A percentile compares a stretch with the other conserved stretches of the same genome.
These are phyloP conservation scores for Pseudocheirus occidentalis DNA, from an alignment of 2,797 vertebrate species.

Conservation along the genomic window DNA sequence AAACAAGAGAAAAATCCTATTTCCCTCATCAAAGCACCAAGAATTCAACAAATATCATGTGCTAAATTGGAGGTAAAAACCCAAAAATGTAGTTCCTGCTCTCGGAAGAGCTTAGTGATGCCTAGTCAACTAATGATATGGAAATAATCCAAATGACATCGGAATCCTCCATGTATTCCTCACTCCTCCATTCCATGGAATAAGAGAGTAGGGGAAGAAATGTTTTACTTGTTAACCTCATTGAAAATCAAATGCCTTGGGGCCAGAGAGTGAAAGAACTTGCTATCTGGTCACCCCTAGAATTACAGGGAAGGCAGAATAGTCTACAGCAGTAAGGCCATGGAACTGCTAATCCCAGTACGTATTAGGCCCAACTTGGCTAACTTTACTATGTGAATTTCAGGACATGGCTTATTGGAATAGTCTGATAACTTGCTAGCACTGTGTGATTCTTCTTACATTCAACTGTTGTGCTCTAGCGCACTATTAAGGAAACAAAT, in stretches of 20 bases:
- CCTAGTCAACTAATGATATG: neutral
- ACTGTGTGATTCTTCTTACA: neutral
- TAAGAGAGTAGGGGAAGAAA: neutral
- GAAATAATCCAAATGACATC: neutral
- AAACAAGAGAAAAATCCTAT: neutral
- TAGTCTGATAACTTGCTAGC: neutral
- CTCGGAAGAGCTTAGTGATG: neutral
- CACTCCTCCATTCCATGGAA: neutral
- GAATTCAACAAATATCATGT: neutral
- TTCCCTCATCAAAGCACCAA: neutral
- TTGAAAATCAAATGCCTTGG: neutral
- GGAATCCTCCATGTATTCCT: neutral
- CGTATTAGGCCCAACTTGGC: neutral
- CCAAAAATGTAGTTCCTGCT: neutral
- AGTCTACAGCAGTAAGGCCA: neutral
- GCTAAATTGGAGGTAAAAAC: neutral
- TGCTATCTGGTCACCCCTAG: neutral
- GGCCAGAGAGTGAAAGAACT: neutral
- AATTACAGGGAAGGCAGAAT: neutral
- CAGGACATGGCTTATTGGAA: neutral
- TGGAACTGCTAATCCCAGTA: neutral
- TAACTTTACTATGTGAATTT: neutral
- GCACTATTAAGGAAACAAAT: neutral
- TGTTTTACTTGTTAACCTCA: neutral
- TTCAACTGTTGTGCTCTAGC: neutral